Percentiles rank a stretch among this genome's conserved stretches.
These are phyloP conservation scores for Sylvilagus bachmani DNA, from an alignment of 2,113 vertebrate genomes.

Conservation along the genomic window DNA sequence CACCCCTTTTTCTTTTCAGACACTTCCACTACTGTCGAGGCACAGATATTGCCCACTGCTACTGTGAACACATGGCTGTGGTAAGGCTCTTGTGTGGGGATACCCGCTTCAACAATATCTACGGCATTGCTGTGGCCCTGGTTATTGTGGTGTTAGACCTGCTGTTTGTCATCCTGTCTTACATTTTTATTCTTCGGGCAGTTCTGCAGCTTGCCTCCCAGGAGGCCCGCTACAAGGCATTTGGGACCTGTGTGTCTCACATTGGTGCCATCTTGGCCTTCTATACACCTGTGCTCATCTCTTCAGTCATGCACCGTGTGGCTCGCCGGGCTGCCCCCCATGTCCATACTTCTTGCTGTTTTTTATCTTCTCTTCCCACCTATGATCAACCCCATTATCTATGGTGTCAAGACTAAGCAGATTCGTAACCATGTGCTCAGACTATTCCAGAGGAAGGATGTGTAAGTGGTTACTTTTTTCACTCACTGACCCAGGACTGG, in stretches of 20 bases:
- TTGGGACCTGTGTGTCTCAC: conserved; percentile 80
- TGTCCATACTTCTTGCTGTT: conserved; percentile 70
- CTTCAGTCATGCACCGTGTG: conserved; percentile 78
- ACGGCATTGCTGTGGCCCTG: conserved; percentile 77
- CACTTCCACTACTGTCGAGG: conserved; percentile 72
- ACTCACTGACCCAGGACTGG: not conserved
- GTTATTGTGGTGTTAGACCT: conserved; percentile 80
- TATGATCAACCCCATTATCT: conserved; percentile 71
- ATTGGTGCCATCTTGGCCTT: conserved; percentile 74
- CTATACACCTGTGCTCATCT: conserved; percentile 74
- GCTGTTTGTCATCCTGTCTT: conserved; percentile 76
- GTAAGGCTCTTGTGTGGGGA: conserved; percentile 79
- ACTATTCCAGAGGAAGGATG: not conserved
- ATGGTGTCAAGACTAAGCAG: conserved; percentile 69
- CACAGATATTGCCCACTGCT: conserved; percentile 72
- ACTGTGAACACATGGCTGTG: conserved; percentile 82
- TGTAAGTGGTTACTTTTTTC: not conserved
- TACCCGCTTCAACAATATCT: conserved; percentile 77
- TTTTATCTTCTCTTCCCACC: conserved; percentile 77
- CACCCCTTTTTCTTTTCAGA: conserved; percentile 75
- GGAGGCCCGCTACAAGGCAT: conserved; percentile 74
- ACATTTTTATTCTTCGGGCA: conserved; percentile 68
- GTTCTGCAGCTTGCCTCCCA: conserved; percentile 73
- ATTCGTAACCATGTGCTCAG: conserved; percentile 55
- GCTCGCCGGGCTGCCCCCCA: not conserved